Base-by-base conservation (phyloP, 2,888 invertebrate species). In the Uloborus plumipes region DNA sequence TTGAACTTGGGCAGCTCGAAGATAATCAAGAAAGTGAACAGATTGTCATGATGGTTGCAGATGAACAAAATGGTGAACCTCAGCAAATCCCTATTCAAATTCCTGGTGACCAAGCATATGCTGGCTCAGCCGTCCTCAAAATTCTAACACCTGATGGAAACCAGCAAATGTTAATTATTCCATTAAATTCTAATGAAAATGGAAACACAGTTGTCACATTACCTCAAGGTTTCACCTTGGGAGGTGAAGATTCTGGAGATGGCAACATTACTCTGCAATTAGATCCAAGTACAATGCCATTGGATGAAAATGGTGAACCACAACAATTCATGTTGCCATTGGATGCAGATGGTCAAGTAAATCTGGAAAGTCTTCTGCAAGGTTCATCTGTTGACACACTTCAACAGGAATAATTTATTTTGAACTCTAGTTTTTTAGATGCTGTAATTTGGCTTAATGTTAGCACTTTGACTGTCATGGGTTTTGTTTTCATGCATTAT, bases 141-240 rank as follows among this genome's bases (percentile, higher is more conserved):
- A 78, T 84, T 22, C 84, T 82, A 9, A 84, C 84, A 20, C 70
- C 81, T n/a, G 84, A 84, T 71, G 84, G 84, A 9, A 78, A 78
- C 2, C 78, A 82, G 50, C 77, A 78, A 22, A 77, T 84, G 70
- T 39, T 84, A 6, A 69, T 84, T n/a, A 82, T 84, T 58, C 84
- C 84, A 7, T 71, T 84, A 22, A 84, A 72, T 62, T 53, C 84
- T 9, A 76, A 61, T n/a, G 84, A 84, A 20, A 76, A 74, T 39
- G 82, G 80, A 7, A 84, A 84, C 51, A 75, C 74, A 51, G 82
- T 82, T n/a, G 26, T 84, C 18, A 84, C 84, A 6, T 64, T 84
- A 11, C 84, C 84, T 6, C 61, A 71, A n/a, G 82, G 82, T 15
- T 76, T 74, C n/a, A 82, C 82, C n/a, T 49, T 84, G 16, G 80